A percentile compares a stretch with the other conserved stretches of the same genome.
These are phyloP conservation scores for Drosophila busckii DNA, from an alignment of 1,140 invertebrate genomes.

Conservation along the genomic window DNA sequence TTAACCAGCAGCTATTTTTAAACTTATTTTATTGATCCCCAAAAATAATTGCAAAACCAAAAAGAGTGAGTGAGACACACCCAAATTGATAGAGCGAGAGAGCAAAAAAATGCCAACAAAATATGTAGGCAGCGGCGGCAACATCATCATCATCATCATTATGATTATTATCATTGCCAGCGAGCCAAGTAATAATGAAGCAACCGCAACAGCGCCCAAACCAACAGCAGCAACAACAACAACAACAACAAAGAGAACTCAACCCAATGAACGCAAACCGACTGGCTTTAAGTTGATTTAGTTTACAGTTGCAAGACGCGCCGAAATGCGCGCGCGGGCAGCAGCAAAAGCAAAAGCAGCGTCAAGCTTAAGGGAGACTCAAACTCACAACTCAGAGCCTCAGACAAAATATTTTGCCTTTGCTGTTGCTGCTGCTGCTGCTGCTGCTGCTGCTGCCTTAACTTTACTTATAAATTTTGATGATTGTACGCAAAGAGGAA, in stretches of 20 bases:
- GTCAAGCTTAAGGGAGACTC: not conserved
- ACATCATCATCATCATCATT: constrained; percentile 17
- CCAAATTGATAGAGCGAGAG: not conserved
- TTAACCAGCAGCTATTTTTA: constrained; percentile 70
- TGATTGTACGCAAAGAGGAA: constrained; percentile 45
- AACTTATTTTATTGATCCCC: constrained; percentile 75
- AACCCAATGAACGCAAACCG: constrained; percentile 5
- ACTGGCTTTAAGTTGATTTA: constrained; percentile 62
- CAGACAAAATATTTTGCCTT: too few species aligned
- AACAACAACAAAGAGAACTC: not conserved
- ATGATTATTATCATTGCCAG: constrained; percentile 15
- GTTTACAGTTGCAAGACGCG: constrained; percentile 40
- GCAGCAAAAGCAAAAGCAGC: constrained; percentile 19
- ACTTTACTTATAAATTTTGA: constrained; percentile 73
- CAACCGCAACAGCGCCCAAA: constrained; percentile 33
- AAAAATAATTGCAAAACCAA: constrained; percentile 65
- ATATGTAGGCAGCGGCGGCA: constrained; percentile 43
- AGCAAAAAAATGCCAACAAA: constrained; percentile 20
- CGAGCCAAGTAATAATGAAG: constrained; percentile 37
- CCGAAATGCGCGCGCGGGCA: constrained; percentile 2
- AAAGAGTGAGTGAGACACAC: constrained; percentile 24
- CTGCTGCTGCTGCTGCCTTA: too few species aligned
- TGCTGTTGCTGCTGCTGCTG: too few species aligned
- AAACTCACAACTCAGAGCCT: too few species aligned
- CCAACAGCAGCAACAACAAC: not conserved